These are phyloP conservation scores for Laticauda laticaudata DNA, from an alignment of 2,113 vertebrate genomes.

Conservation along the genomic window DNA sequence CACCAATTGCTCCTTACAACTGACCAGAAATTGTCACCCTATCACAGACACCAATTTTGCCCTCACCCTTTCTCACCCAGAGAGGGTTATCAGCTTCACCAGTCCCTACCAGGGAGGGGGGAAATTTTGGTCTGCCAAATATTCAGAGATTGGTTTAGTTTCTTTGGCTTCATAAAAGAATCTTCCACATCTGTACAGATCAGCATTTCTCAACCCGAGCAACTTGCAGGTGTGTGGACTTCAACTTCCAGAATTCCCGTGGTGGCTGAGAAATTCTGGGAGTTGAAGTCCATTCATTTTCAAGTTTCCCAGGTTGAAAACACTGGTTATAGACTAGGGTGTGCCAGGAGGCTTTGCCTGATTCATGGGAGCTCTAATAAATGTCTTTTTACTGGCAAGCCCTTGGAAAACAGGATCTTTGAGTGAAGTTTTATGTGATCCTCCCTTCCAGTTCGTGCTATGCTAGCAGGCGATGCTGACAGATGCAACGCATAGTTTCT, in stretches of 20 bases:
- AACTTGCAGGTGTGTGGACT: too few species aligned
- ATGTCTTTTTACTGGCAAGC: background rate
- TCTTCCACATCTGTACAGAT: background rate
- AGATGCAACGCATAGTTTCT: background rate
- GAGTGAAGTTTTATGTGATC: background rate
- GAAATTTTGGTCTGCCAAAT: background rate
- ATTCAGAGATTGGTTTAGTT: background rate
- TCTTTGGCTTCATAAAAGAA: background rate
- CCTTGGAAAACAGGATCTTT: background rate
- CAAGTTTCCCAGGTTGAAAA: background rate
- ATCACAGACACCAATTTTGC: background rate
- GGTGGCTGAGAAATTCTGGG: background rate
- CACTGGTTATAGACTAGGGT: background rate
- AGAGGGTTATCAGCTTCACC: background rate
- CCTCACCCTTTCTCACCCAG: background rate
- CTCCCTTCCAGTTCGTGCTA: background rate
- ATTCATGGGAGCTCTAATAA: background rate
- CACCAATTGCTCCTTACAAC: background rate
- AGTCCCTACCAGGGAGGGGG: background rate
- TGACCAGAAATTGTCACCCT: background rate
- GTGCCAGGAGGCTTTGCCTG: background rate
- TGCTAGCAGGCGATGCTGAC: background rate
- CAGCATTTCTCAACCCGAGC: background rate
- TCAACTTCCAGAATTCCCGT: background rate
- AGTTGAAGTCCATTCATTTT: background rate